phyloP scores from a whole-genome alignment of 2,888 invertebrate species.

The Xylota sylvarum region DNA sequence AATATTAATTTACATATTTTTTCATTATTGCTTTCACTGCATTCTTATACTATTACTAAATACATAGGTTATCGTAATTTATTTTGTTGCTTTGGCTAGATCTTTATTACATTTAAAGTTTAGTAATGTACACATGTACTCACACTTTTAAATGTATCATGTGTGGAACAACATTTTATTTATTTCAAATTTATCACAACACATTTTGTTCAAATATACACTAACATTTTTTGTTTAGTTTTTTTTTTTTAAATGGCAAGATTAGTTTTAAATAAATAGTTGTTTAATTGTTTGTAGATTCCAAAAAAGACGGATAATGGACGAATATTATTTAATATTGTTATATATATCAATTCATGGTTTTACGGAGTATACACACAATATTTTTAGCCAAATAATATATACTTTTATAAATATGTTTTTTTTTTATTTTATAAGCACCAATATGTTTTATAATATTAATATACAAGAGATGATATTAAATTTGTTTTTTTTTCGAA shows the following conservation, averaged over 20 bases:
- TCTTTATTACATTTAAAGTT: slow-evolving; percentile 33
- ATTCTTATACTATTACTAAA: slow-evolving; percentile 33
- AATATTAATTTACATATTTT: not conserved
- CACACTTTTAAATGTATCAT: slow-evolving; percentile 4
- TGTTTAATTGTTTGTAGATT: slow-evolving; percentile 17
- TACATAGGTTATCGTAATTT: slow-evolving; percentile 21
- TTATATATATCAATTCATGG: slow-evolving; percentile 23
- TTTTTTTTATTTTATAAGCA: slow-evolving; percentile 23
- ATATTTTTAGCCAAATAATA: slow-evolving; percentile 23
- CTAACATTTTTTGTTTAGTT: slow-evolving; percentile 4
- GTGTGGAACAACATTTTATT: slow-evolving; percentile 14
- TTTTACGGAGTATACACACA: slow-evolving; percentile 1
- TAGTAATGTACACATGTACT: slow-evolving; percentile 19
- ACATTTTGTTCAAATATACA: slow-evolving; percentile 37
- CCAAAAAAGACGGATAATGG: slow-evolving; percentile 50
- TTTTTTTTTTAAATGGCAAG: slow-evolving; percentile 35
- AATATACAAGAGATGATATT: slow-evolving; percentile 28
- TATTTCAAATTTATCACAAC: slow-evolving; percentile 54
- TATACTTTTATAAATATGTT: slow-evolving; percentile 6
- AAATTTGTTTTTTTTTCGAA: slow-evolving; percentile 18
- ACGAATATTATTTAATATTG: slow-evolving; percentile 41
- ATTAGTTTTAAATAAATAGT: slow-evolving; percentile 26
- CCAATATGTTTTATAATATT: slow-evolving; percentile 15
- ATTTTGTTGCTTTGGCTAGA: slow-evolving; percentile 49
- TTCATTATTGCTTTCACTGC: slow-evolving; percentile 8